phyloP scores from a whole-genome alignment of 2,113 vertebrate species.

The Ranitomeya variabilis region DNA sequence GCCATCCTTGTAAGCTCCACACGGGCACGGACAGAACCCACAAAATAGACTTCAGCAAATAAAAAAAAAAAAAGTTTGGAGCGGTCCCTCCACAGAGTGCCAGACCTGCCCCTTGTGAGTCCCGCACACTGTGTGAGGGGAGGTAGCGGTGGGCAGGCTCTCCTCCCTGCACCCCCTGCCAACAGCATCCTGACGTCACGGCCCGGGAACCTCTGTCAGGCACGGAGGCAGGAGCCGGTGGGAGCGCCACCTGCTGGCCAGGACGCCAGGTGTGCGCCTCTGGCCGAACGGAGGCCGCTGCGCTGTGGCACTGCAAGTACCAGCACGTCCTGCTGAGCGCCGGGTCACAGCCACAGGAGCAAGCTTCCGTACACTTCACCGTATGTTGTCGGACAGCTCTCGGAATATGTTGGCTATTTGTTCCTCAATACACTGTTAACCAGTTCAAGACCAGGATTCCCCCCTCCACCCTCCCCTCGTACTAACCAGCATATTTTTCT shows the following conservation, averaged over 20 bases:
- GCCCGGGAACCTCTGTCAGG: conserved; percentile 39
- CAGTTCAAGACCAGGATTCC: too few relatives aligned
- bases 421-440: too few relatives aligned
- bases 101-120: conserved; percentile 46
- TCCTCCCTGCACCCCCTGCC: conserved; percentile 58
- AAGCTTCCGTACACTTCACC: too few relatives aligned
- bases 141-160: conserved; percentile 50
- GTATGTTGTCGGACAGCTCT: too few relatives aligned
- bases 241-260: conserved; percentile 41
- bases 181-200: conserved; percentile 64
- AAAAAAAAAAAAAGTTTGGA: conserved; percentile 33
- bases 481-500: too few relatives aligned
- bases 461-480: too few relatives aligned
- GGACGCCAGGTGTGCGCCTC: neutral
- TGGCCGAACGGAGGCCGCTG: neutral
- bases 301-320: neutral
- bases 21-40: neutral
- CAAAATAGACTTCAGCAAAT: neutral
- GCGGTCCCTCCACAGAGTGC: conserved; percentile 18
- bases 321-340: neutral
- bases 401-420: too few relatives aligned
- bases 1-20: conserved; percentile 41
- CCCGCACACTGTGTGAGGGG: conserved; percentile 60
- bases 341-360: too few relatives aligned
- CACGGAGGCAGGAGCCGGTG: neutral